Conservation (phyloP, 2,113 vertebrate species). For the Carassius auratus region DNA sequence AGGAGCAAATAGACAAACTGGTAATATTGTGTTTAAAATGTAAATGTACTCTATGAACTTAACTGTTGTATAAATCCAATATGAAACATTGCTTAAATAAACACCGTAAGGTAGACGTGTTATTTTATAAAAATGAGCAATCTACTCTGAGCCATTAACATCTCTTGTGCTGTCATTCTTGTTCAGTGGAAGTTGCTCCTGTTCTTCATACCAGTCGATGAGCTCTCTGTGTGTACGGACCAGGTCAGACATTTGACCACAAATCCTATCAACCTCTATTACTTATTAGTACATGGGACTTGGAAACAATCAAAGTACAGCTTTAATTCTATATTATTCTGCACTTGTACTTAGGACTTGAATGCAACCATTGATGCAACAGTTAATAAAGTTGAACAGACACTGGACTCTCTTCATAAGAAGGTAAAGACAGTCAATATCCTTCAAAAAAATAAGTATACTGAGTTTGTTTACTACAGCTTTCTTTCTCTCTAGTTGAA, state of each 20-base stretch:
- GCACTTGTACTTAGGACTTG: conserved; percentile 54
- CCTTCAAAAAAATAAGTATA: not conserved
- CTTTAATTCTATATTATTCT: not conserved
- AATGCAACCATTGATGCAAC: conserved; percentile 53
- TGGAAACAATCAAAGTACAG: not conserved
- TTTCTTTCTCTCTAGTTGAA: conserved; percentile 62
- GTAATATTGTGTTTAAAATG: not conserved
- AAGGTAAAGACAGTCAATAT: conserved; percentile 57
- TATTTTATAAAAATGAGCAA: not conserved
- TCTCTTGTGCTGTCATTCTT: not conserved
- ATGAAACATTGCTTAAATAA: not conserved
- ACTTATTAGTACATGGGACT: not conserved
- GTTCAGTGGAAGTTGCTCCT: conserved; percentile 75
- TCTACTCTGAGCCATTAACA: not conserved
- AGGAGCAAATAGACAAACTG: not conserved
- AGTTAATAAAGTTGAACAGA: conserved; percentile 64
- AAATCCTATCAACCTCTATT: not conserved
- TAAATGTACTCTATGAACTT: not conserved
- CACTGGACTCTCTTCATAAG: conserved; percentile 65
- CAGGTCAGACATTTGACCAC: conserved; percentile 61
- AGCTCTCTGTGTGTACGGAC: conserved; percentile 64
- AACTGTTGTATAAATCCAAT: not conserved
- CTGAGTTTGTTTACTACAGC: not conserved
- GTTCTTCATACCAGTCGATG: conserved; percentile 67
- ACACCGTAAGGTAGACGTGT: not conserved